Evolutionary conservation across 2,888 invertebrate species (phyloP).

Genomic region (Acanthopleura granulata): DNA sequence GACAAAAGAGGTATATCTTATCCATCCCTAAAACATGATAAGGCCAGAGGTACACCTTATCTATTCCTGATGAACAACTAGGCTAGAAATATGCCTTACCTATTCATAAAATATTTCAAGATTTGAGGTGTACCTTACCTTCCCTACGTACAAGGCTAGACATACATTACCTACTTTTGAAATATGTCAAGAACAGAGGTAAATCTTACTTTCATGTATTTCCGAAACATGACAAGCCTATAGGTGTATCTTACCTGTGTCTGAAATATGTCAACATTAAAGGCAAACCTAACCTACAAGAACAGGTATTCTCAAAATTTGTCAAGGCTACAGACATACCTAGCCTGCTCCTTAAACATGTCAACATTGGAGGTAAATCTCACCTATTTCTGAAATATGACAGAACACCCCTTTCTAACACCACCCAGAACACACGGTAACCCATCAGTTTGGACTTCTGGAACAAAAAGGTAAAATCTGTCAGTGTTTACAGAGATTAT

Average conservation of each 20-base stretch:
- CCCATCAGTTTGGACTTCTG: slow-evolving; percentile 76
- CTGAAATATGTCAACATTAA: neutral
- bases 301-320: neutral
- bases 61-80: no score
- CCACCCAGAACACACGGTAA: slow-evolving; percentile 78
- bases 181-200: no score
- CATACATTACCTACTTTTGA: no score
- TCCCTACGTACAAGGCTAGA: no score
- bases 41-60: no score
- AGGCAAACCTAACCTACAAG: neutral
- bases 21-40: no score
- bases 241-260: neutral
- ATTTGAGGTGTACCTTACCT: no score
- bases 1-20: no score
- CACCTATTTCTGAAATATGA: slow-evolving; percentile 72
- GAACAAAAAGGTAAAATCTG: slow-evolving; percentile 22
- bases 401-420: slow-evolving; percentile 78
- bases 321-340: neutral
- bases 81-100: no score
- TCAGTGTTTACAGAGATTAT: no score
- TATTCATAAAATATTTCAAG: no score
- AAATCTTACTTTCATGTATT: neutral
- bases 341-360: no score
- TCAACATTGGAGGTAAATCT: neutral
- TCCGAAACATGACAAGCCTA: neutral